Percentiles rank a stretch among this genome's conserved stretches.
phyloP scores from a whole-genome alignment of 2,797 vertebrate species.

The Kryptopterus vitreolus region DNA sequence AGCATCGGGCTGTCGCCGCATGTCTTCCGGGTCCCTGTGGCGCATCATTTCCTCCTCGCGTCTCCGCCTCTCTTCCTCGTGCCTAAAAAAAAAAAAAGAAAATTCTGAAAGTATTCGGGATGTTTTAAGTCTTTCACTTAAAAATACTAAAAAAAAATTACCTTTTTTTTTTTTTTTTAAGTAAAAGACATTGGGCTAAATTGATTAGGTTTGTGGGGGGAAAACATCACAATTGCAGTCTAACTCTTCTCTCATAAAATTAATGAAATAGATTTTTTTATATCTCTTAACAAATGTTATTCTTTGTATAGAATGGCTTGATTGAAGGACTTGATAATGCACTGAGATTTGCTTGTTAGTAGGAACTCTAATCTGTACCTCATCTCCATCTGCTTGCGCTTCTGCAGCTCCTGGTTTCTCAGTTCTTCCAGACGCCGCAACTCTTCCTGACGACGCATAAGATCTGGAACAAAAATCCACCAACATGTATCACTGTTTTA shows the following conservation, averaged over 20 bases:
- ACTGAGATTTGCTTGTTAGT: neutral
- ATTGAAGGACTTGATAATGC: neutral
- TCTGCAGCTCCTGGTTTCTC: conserved; percentile 94
- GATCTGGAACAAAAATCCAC: conserved; percentile 73
- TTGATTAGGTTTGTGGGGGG: neutral
- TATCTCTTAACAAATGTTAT: neutral
- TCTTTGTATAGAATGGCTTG: too few relatives aligned
- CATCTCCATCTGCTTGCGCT: conserved; percentile 93
- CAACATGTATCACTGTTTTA: neutral
- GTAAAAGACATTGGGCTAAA: too few relatives aligned
- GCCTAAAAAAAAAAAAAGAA: conserved; percentile 66
- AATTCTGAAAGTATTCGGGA: neutral
- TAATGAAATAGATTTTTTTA: too few relatives aligned
- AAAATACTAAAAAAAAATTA: too few relatives aligned
- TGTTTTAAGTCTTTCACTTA: too few relatives aligned
- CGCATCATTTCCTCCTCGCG: conserved; percentile 92
- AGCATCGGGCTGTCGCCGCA: conserved; percentile 84
- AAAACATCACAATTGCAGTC: neutral
- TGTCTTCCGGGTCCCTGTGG: conserved; percentile 89
- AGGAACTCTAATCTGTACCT: conserved; percentile 72
- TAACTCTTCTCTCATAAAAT: neutral
- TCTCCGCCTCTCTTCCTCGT: conserved; percentile 90
- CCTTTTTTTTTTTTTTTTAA: too few relatives aligned
- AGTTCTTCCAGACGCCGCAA: conserved; percentile 93
- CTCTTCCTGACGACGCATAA: conserved; percentile 96